Evolutionary conservation across 2,888 invertebrate species (phyloP).

Genomic region (Scrobipalpa costella): DNA sequence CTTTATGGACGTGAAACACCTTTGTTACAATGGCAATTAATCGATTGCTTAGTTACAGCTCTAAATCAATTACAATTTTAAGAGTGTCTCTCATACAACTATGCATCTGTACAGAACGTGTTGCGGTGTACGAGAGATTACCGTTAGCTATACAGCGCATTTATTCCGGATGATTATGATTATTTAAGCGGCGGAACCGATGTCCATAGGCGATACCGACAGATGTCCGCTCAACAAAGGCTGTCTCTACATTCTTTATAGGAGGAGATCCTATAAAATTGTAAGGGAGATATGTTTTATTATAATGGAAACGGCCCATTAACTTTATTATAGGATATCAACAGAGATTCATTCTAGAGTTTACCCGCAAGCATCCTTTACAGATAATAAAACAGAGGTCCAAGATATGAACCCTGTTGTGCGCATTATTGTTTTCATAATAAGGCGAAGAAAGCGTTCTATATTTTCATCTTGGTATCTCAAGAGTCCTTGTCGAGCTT

Average conservation of each 20-base stretch:
- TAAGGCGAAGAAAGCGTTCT: not conserved
- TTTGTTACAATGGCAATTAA: no score
- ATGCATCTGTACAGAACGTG: slow-evolving; percentile 2
- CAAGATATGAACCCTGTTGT: not conserved
- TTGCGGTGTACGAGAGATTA: not conserved
- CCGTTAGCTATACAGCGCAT: slow-evolving; percentile 24
- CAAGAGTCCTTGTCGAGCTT: not conserved
- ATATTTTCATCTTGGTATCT: not conserved
- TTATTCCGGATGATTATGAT: slow-evolving; percentile 25
- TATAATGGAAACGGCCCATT: slow-evolving; percentile 3
- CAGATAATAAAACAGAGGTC: not conserved
- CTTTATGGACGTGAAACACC: no score
- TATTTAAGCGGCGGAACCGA: slow-evolving; percentile 35
- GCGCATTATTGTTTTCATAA: not conserved
- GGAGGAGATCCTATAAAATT: not conserved
- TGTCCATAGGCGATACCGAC: slow-evolving; percentile 52
- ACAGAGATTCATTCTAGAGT: not conserved
- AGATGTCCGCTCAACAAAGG: slow-evolving; percentile 61
- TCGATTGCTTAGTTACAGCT: no score
- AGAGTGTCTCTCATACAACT: no score
- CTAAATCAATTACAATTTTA: no score
- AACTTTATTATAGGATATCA: not conserved
- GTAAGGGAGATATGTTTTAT: slow-evolving; percentile 11
- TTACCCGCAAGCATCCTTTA: not conserved
- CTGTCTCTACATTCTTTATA: slow-evolving; percentile 20